These are phyloP conservation scores for Poeciliopsis turrubarensis DNA, from an alignment of 2,113 vertebrate species.

Conservation along the genomic window DNA sequence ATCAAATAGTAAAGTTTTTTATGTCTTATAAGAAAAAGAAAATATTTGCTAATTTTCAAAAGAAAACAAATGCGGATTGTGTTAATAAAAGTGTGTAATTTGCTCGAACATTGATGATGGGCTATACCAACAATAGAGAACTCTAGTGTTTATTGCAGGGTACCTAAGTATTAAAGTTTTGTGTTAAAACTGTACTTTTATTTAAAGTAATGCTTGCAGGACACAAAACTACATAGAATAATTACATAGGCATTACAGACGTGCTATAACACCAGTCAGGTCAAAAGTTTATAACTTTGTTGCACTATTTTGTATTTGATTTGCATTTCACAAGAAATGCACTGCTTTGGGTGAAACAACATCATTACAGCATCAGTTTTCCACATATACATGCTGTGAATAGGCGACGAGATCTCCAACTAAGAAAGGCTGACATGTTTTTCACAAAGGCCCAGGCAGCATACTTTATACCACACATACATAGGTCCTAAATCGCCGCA, in stretches of 20 bases:
- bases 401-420: not conserved
- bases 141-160: not conserved
- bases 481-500: not conserved
- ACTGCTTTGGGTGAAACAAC: not conserved
- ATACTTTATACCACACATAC: not conserved
- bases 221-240: not conserved
- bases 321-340: not conserved
- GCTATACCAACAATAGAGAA: too few relatives aligned
- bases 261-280: not conserved
- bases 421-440: not conserved
- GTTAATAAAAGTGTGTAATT: not conserved
- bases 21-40: constrained; percentile 14
- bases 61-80: constrained; percentile 24
- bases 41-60: constrained; percentile 31
- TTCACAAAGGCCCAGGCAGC: not conserved
- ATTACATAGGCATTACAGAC: not conserved
- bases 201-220: not conserved
- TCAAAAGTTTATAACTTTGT: not conserved
- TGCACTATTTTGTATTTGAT: not conserved
- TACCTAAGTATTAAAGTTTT: not conserved
- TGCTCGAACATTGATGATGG: not conserved
- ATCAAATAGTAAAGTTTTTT: constrained; percentile 18
- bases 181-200: not conserved
- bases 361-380: too few relatives aligned
- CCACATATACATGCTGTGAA: not conserved